Percentiles rank a stretch among this genome's conserved stretches.
Conservation (phyloP, 2,113 vertebrate genomes). For the Gnathonemus longibarbis region DNA sequence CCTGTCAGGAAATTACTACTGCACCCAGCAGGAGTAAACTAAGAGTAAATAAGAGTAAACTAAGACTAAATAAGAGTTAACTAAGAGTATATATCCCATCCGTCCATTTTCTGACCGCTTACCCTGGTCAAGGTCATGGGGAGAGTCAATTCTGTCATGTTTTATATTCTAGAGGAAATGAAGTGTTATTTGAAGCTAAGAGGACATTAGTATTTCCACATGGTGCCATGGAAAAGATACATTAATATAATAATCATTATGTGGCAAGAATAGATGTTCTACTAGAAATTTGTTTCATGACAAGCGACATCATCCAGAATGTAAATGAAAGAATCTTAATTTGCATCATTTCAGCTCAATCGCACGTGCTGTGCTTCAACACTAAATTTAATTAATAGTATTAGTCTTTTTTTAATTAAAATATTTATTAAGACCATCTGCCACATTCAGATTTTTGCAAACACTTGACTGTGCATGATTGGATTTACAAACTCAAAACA, state of each 20-base stretch:
- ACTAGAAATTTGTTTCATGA: neutral
- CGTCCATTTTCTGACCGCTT: neutral
- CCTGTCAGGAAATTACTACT: neutral
- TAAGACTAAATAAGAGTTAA: neutral
- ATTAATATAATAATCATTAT: conserved; percentile 1
- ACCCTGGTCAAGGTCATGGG: neutral
- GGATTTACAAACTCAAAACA: conserved; percentile 8
- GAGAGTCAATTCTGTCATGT: neutral
- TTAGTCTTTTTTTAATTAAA: conserved; percentile 20
- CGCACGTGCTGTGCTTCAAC: conserved; percentile 1
- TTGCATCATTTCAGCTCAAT: neutral
- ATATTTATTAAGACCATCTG: conserved; percentile 17
- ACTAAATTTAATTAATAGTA: conserved; percentile 22
- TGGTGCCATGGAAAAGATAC: neutral
- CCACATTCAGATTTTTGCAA: neutral
- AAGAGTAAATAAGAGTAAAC: neutral
- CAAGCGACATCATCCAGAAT: neutral
- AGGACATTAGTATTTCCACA: neutral
- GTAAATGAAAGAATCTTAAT: conserved; percentile 9
- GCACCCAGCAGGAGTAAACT: neutral
- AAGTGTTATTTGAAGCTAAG: neutral
- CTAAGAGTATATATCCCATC: neutral
- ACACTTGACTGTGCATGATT: conserved; percentile 16
- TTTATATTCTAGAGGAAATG: neutral
- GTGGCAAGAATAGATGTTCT: neutral